Evolutionary conservation across 2,113 vertebrate genomes (phyloP).

Genomic region (Spea multiplicata): DNA sequence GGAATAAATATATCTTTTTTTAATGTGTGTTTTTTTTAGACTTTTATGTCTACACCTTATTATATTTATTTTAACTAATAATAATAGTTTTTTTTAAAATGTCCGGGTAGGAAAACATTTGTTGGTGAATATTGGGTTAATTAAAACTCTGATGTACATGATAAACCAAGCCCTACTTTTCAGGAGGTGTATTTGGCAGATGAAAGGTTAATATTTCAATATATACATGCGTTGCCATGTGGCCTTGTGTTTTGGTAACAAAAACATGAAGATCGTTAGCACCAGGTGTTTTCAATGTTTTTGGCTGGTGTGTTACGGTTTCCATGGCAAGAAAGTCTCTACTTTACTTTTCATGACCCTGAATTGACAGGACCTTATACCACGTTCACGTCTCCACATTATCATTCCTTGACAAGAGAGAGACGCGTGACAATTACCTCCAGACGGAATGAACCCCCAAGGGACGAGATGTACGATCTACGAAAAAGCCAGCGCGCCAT

Average conservation of each 20-base stretch:
- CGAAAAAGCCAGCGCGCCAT: too few relatives aligned
- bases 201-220: slow-evolving; percentile 19
- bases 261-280: slow-evolving; percentile 41
- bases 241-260: slow-evolving; percentile 40
- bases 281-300: slow-evolving; percentile 47
- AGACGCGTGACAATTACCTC: neutral
- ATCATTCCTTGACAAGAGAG: neutral
- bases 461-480: too few relatives aligned
- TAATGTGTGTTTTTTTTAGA: slow-evolving; percentile 7
- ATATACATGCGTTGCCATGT: slow-evolving; percentile 37
- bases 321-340: slow-evolving; percentile 32
- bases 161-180: neutral
- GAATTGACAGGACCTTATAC: slow-evolving; percentile 32
- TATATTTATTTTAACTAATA: neutral
- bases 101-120: neutral
- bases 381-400: slow-evolving; percentile 8
- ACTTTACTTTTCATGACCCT: slow-evolving; percentile 25
- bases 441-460: too few relatives aligned
- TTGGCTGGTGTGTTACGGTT: slow-evolving; percentile 34
- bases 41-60: neutral
- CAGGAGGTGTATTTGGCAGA: slow-evolving; percentile 5
- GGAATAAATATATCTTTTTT: slow-evolving; percentile 40
- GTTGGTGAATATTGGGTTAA: neutral
- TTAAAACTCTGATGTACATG: neutral
- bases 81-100: neutral